Conservation (phyloP, 2,113 vertebrate species). For the Centropus unirufus region DNA sequence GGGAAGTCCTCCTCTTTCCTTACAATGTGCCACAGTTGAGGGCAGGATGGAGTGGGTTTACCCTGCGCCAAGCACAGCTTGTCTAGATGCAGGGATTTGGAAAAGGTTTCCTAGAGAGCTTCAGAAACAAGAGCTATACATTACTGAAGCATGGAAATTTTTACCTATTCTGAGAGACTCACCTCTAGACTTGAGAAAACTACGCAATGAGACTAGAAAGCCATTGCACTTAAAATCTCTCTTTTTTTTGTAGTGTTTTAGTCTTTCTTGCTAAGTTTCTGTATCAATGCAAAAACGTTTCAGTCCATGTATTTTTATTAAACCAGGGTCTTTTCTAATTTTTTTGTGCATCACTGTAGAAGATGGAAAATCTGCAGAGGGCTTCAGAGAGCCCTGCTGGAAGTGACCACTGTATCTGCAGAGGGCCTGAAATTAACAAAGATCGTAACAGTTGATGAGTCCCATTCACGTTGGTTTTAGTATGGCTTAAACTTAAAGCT, state of each 20-base stretch:
- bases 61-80: background rate
- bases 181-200: background rate
- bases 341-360: background rate
- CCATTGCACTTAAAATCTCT: background rate
- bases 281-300: background rate
- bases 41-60: background rate
- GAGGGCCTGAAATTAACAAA: background rate
- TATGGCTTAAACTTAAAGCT: background rate
- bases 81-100: background rate
- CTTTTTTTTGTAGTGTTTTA: background rate
- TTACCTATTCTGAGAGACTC: background rate
- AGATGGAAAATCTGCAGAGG: background rate
- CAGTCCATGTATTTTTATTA: background rate
- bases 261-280: background rate
- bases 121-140: background rate
- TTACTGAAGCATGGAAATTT: background rate
- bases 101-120: background rate
- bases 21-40: background rate
- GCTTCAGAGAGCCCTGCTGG: background rate
- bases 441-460: background rate
- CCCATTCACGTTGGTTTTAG: background rate
- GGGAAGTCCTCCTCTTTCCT: background rate
- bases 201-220: background rate
- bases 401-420: background rate
- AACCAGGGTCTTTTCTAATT: background rate